Base-by-base conservation (phyloP, 2,797 vertebrate genomes). In the Sternotherus odoratus region DNA sequence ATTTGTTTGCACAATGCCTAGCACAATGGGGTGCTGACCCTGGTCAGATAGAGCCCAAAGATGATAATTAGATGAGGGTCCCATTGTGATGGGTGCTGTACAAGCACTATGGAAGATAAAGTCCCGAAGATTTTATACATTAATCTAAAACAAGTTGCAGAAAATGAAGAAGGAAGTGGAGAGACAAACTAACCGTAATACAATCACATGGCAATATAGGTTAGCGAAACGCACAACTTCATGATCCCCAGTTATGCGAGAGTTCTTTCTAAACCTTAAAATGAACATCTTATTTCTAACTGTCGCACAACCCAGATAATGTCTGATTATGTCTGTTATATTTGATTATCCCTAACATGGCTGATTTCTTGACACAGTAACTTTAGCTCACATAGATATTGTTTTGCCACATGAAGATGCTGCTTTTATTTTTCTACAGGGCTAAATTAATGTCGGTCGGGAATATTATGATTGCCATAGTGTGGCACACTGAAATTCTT, bases 281-380 rank as follows among this genome's bases (percentile, higher is more conserved):
- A 63, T 50, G 43, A 48, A 30, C 36, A 39, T 69, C 28, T 75
- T 46, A 48, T 75, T 75, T 48, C 26, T 48, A 50, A 12, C 12
- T 49, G 28, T 72, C 4, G 1, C 66, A 69, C 19, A 69, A 69
- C 36, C 3, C 7, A 53, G 28, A 66, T 63, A 84, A 79, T 6
- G 10, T 3, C 0, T 89, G 1, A 0, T 84, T 0, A 0, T 78
- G 12, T 86, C 79, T 79, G 36, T 69, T 69, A 12, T 39, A 23
- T 36, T 39, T 69, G 66, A 69, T 69, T 69, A 39, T 23, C n/a
- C 11, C n/a, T 69, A 24, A 69, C 19, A 80, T 77, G 12, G 81
- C 39, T 51, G 54, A 80, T n/a, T 85, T 24, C 57, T 92, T 90
- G 86, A 3, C 48, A 53, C 53, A 0, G 0, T 3, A 77, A 12